Evolutionary conservation across 1,140 invertebrate species (phyloP).

Genomic region (Drosophila teissieri): DNA sequence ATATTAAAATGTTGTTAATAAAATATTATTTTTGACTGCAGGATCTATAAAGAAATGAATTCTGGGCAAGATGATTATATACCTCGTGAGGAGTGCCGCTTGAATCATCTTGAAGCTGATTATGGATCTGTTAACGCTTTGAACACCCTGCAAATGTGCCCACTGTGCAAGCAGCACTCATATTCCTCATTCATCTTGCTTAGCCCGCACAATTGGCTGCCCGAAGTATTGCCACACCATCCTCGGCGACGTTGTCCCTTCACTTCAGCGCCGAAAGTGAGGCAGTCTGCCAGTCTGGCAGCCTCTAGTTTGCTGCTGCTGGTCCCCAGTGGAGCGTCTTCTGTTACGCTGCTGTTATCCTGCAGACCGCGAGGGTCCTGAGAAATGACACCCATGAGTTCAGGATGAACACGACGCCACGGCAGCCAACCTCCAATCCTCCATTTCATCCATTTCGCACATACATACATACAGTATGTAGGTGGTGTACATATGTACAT

Average conservation of each 20-base stretch:
- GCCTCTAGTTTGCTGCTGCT: constrained; percentile 28
- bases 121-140: too few relatives aligned
- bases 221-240: constrained; percentile 50
- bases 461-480: neutral
- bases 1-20: too few relatives aligned
- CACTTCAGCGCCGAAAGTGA: constrained; percentile 42
- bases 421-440: neutral
- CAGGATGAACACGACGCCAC: constrained; percentile 39
- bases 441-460: neutral
- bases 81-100: too few relatives aligned
- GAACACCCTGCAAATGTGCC: neutral
- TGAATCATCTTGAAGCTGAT: too few relatives aligned
- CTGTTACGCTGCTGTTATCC: constrained; percentile 54
- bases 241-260: constrained; percentile 24
- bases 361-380: constrained; percentile 42
- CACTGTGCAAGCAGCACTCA: constrained; percentile 35
- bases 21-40: too few relatives aligned
- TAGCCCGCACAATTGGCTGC: constrained; percentile 43
- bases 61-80: too few relatives aligned
- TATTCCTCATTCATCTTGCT: constrained; percentile 41
- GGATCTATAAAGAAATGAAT: too few relatives aligned
- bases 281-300: constrained; percentile 72
- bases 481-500: neutral
- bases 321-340: constrained; percentile 22
- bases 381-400: constrained; percentile 70